A percentile compares a stretch with the other conserved stretches of the same genome.
These are phyloP conservation scores for Otis tarda DNA, from an alignment of 2,113 vertebrate species.

Conservation along the genomic window DNA sequence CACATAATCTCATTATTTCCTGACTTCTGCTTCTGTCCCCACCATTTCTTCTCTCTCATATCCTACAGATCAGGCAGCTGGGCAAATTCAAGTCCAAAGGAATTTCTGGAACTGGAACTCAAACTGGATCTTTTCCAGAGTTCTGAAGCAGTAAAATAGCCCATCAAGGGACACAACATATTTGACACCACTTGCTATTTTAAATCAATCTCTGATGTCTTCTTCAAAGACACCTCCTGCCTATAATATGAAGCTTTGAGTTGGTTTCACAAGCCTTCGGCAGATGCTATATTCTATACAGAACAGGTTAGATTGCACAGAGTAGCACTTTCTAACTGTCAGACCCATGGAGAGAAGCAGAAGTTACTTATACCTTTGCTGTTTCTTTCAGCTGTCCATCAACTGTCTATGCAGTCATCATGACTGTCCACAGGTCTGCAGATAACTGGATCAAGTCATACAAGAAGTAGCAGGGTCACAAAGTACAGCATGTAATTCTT, in stretches of 20 bases:
- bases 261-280: background rate
- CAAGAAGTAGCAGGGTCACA: background rate
- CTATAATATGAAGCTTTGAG: background rate
- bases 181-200: background rate
- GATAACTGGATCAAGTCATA: background rate
- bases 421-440: background rate
- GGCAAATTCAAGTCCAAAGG: background rate
- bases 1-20: background rate
- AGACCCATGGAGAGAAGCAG: background rate
- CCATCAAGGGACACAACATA: background rate
- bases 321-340: background rate
- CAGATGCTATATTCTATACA: background rate
- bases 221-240: background rate
- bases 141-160: background rate
- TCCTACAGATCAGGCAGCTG: background rate
- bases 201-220: background rate
- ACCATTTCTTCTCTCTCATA: background rate
- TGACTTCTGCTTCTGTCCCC: background rate
- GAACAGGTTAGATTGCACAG: background rate
- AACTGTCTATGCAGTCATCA: constrained; percentile 11
- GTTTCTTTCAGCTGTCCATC: constrained; percentile 46
- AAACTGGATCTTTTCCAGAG: background rate
- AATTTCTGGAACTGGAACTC: background rate
- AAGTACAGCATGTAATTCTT: constrained; percentile 40
- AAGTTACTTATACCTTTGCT: background rate